Evolutionary conservation across 2,797 vertebrate genomes (phyloP), one percentile per base, ranked within the genome.

Genomic region (Typhlichthys eigenmanni): DNA sequence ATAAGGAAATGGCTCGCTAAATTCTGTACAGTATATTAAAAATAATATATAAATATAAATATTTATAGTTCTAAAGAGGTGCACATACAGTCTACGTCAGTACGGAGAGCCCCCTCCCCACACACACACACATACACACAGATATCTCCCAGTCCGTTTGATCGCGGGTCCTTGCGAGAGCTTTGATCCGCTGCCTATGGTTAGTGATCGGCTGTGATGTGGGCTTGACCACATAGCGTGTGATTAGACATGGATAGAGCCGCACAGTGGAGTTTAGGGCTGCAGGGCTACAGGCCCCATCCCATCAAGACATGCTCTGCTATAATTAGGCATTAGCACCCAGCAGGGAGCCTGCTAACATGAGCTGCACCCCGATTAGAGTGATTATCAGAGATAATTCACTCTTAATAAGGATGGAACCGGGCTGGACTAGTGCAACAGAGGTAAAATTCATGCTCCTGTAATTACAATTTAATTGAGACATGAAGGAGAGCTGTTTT

Each of bases 241-340:
- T 86, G 88, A 90, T 89, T 82, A 88, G 84, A 85, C 68, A 65
- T 71, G 82, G 84, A 87, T 74, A 76, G 79, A 82, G 80, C 61
- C 60, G 61, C 72, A 75, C 64, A 29, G 77, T 63, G 53, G 74
- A 76, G 68, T 63, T 65, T 59, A 64, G 57, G 74, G 81, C 83
- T 64, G 69, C 47, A 80, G 78, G 81, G 81, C 85, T 88, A 84
- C 72, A 63, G 80, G 89, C 85, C 68, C 76, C 75, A 77, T 86
- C 85, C 81, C 80, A 87, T 87, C 83, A 79, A 87, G 86, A 88
- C 70, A 69, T 83, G 85, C 86, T 89, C 76, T 66, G 70, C 74
- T 83, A 82, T 90, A 91, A 92, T 91, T 88, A 91, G 84, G 88
- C 89, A 92, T 91, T 91, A 91, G 83, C 85, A 76, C 89, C 73